Evolutionary conservation across 2,888 invertebrate genomes (phyloP), one percentile per base, ranked within the genome.

Genomic region (Chesias legatella): DNA sequence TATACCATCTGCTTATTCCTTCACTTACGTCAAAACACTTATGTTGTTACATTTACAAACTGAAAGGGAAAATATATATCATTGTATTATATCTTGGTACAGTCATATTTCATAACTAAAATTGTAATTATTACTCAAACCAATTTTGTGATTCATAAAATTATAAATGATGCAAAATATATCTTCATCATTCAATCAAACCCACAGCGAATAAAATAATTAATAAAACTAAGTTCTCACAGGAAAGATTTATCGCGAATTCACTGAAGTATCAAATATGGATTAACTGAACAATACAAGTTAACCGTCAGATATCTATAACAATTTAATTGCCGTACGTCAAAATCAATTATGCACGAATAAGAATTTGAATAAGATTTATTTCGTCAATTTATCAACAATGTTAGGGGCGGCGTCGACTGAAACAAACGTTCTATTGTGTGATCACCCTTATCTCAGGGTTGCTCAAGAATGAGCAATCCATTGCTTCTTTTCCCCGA

Each of bases 331-430:
- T 76, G 70, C 63, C 46, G 30, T 48, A 69, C 60, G 83, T 84
- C 88, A 73, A 76, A 81, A 73, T 74, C 80, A 76, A 84, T 86
- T 85, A 81, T 77, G 69, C 79, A 74, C 65, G 63, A 63, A 62
- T 52, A 51, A 47, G 53, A 58, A 70, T 69, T 77, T 83, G 81
- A 85, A 82, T 84, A 81, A 81, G 81, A 84, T 56, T 56, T 64
- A 81, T 79, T 53, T 48, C 26, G 10, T 7, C 51, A 63, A 70
- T 79, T 74, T 70, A 59, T 78, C 73, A 68, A 63, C 70, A 68
- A 67, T 58, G 61, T 63, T 44, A 51, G 63, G 68, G 66, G 53
- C 41, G 52, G 43, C 36, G 33, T 36, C 37, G 35, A 36, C 37
- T 11, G 42, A 43, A 53, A 54, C 51, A 51, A 48, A 27, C 33